Evolutionary conservation across 2,888 invertebrate species (phyloP), one percentile per base, ranked within the genome.

Genomic region (Pyrgus malvae): DNA sequence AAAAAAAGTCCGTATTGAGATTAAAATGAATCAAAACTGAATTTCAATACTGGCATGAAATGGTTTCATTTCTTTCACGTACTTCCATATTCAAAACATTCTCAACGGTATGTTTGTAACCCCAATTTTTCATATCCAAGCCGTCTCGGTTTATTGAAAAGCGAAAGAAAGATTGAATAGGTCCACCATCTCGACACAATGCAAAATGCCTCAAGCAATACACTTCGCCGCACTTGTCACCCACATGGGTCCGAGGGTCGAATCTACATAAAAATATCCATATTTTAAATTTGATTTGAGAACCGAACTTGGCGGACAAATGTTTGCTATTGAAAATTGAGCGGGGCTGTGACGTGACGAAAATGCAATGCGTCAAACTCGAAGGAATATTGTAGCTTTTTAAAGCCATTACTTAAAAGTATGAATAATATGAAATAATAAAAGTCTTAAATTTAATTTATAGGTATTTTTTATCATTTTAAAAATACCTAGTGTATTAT

Each of bases 281-380:
- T 83, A 86, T 85, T 88, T 88, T 85, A 88, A 90, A 89, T 89
- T 85, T 85, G 88, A 89, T 89, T 89, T 86, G 74, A 72, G 75
- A 79, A 66, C 59, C 60, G 62, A 71, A 71, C 75, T 82, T 75
- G 66, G 69, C 73, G 82, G 78, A 78, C 89, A 83, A 89, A 89
- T 90, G 86, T 90, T 90, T 89, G 83, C 89, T 76, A 86, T 88
- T 87, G 87, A 81, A 89, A 88, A 85, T 88, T 84, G 85, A 77
- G 78, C 71, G 72, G 76, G 74, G 76, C 72, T 70, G 75, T 83
- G 82, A 83, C 85, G 88, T 87, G 87, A 86, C 81, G 75, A 76
- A 85, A 87, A 83, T 85, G 79, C 79, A 75, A 79, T 78, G 76
- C 77, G 67, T 69, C 46, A 46, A 14, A 25, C 23, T 46, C 9